Base-by-base conservation (phyloP, 2,797 vertebrate genomes). In the Gadopsis bispinosus region DNA sequence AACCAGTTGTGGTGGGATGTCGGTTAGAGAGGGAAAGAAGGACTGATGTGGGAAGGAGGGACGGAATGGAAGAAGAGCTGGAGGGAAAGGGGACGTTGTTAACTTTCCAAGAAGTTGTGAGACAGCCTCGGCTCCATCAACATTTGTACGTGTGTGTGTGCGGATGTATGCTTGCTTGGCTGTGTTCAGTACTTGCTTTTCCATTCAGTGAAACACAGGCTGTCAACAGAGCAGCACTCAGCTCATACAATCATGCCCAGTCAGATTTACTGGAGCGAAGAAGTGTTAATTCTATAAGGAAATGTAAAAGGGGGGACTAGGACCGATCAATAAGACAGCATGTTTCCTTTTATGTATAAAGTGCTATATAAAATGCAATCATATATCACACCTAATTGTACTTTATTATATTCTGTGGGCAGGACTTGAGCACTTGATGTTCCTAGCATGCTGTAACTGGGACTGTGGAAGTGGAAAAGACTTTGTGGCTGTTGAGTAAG, bases 121-220 rank as follows among this genome's bases (percentile, higher is more conserved):
- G 73, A 86, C 86, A 79, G 63, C 80, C 65, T 14, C 45, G 16
- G 80, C 83, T 90, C 90, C 80, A 84, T 92, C 83, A 87, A 86
- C 87, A 87, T 83, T 85, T 66, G 60, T 69, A 20, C 73, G 73
- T 67, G 80, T 51, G 81, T 50, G 60, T 75, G 53, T 71, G 29
- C 2, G 20, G 60, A 72, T 83, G 86, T 83, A 69, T 82, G 53
- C 33, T 4, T 60, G 61, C 33, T 58, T 45, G 56, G 50, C n/a
- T 75, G 69, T 81, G 67, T 77, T 81, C 47, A 58, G 35, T n/a
- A 20, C 58, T 41, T 35, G 59, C 72, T 84, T 91, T 91, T 93
- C 88, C 87, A 84, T 71, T 75, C 48, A 69, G 51, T 68, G 75
- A 82, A 83, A 84, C 72, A 65, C 76, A 60, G 71, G 74, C 73